These are phyloP conservation scores for Spea multiplicata DNA, from an alignment of 2,113 vertebrate species.

Conservation along the genomic window DNA sequence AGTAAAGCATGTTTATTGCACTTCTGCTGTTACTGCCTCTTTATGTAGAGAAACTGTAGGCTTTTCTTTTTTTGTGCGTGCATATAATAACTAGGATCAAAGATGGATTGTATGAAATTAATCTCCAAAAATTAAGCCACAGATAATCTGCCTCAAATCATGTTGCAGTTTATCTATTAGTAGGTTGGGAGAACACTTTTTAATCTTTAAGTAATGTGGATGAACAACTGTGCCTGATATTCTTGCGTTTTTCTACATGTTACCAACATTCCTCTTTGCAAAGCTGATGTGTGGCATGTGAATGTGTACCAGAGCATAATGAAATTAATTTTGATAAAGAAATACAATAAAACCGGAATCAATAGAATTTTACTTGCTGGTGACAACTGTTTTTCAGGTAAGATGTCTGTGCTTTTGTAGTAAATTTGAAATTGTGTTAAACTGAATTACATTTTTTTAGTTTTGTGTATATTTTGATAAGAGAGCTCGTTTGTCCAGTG, in stretches of 20 bases:
- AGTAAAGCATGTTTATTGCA: background rate
- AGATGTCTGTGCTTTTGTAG: background rate
- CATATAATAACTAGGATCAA: conserved; percentile 12
- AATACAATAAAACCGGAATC: conserved; percentile 23
- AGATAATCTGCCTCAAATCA: conserved; percentile 34
- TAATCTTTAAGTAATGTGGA: conserved; percentile 28
- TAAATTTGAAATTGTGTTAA: too few species aligned
- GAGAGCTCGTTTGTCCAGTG: background rate
- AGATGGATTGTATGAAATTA: conserved; percentile 28
- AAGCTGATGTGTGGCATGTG: background rate
- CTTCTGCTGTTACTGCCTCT: background rate
- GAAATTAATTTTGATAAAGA: conserved; percentile 44
- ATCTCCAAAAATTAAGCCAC: conserved; percentile 36
- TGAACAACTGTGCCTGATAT: background rate
- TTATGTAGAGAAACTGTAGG: background rate
- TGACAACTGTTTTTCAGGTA: conserved; percentile 39
- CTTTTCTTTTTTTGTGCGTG: background rate
- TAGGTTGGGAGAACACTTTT: background rate
- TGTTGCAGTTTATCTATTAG: conserved; percentile 11
- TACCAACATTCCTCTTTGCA: background rate
- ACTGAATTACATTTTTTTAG: background rate
- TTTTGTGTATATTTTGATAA: background rate
- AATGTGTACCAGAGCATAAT: background rate
- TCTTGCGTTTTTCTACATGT: background rate
- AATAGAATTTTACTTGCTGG: conserved; percentile 38